Conservation (phyloP, 1,140 invertebrate species). For the Platorchestia sp. region DNA sequence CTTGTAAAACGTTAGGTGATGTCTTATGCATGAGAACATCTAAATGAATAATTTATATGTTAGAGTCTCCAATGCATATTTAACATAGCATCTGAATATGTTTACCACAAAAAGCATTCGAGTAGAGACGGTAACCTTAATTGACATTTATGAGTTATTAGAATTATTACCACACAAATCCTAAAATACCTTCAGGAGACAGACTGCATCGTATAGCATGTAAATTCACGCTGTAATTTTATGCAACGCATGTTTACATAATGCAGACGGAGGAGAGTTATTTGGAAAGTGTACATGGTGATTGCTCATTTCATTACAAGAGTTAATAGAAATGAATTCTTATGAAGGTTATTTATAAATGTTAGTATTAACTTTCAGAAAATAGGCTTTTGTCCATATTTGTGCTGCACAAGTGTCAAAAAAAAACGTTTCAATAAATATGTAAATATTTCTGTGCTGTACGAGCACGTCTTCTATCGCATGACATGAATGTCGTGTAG, state of each 20-base stretch:
- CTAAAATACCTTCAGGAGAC: background rate
- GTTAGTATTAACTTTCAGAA: background rate
- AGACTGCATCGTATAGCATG: background rate
- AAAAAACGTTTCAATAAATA: too few relatives aligned
- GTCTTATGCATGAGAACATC: background rate
- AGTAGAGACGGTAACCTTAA: too few relatives aligned
- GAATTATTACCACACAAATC: too few relatives aligned
- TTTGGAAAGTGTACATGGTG: too few relatives aligned
- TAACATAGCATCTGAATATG: too few relatives aligned
- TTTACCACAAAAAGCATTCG: too few relatives aligned
- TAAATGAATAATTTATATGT: too few relatives aligned
- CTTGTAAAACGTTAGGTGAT: background rate
- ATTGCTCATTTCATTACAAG: background rate
- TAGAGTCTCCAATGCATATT: too few relatives aligned
- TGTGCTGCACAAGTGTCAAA: background rate
- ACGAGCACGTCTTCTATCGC: background rate
- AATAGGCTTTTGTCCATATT: background rate
- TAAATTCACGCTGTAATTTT: background rate
- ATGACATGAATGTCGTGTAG: background rate
- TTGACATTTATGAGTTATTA: too few relatives aligned
- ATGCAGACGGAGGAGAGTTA: too few relatives aligned
- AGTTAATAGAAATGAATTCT: background rate
- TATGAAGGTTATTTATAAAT: background rate
- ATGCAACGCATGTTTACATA: too few relatives aligned
- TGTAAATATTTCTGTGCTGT: too few relatives aligned